Evolutionary conservation across 92 coral and sea anemone genomes (phyloP).

Genomic region (Isaurus tuberculatus): DNA sequence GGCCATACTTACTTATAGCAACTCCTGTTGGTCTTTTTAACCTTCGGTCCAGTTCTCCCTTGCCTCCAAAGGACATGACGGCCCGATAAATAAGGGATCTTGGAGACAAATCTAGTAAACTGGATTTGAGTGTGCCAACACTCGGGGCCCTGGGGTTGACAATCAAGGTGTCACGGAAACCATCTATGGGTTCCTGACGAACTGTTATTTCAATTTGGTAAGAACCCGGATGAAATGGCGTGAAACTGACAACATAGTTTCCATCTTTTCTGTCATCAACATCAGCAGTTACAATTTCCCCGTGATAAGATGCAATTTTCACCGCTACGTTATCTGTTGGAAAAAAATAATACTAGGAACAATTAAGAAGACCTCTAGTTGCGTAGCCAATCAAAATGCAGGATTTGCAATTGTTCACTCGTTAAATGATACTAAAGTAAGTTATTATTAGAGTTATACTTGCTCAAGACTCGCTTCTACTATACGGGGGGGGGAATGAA

Average conservation of each 20-base stretch:
- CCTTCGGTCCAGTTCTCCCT: slow-evolving; percentile 41
- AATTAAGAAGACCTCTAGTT: too few species aligned
- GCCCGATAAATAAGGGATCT: slow-evolving; percentile 52
- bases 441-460: too few species aligned
- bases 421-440: too few species aligned
- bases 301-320: slow-evolving; percentile 62
- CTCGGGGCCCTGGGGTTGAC: slow-evolving; percentile 69
- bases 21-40: slow-evolving; percentile 81
- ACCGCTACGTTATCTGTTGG: slow-evolving; percentile 48
- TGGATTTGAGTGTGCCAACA: slow-evolving; percentile 47
- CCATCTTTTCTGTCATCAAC: slow-evolving; percentile 82
- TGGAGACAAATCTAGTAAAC: slow-evolving; percentile 26
- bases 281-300: slow-evolving; percentile 52
- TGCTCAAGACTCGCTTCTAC: too few species aligned
- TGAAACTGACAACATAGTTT: slow-evolving; percentile 68
- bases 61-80: slow-evolving; percentile 59
- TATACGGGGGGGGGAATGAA: too few species aligned
- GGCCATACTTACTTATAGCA: slow-evolving; percentile 53
- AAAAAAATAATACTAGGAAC: too few species aligned
- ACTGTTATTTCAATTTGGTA: slow-evolving; percentile 73
- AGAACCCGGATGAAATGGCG: slow-evolving; percentile 80
- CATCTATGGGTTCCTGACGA: slow-evolving; percentile 70
- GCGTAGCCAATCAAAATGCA: too few species aligned
- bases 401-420: too few species aligned
- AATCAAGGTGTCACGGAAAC: slow-evolving; percentile 65